Conservation (phyloP, 2,888 invertebrate genomes). For the Siphonodentalium dalli region DNA sequence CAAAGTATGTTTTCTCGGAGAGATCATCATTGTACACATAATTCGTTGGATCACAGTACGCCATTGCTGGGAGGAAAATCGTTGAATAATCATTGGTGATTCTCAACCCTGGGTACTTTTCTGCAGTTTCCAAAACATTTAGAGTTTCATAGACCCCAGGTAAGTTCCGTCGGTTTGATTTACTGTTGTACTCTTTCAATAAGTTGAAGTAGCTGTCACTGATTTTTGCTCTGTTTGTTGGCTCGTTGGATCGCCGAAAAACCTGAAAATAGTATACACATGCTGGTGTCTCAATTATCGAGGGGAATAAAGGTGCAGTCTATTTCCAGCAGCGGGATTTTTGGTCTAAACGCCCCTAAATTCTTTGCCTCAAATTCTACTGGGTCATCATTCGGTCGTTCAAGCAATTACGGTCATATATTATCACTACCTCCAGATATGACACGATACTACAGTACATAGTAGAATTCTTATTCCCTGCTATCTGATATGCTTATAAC, state of each 20-base stretch:
- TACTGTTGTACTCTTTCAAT: conserved; percentile 63
- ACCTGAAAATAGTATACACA: conserved; percentile 37
- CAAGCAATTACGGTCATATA: too few relatives aligned
- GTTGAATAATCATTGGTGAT: conserved; percentile 64
- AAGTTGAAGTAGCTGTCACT: conserved; percentile 64
- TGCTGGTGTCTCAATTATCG: neutral
- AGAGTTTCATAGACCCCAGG: conserved; percentile 56
- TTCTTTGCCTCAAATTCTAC: too few relatives aligned
- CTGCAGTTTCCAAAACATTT: conserved; percentile 52
- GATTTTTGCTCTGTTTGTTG: conserved; percentile 45
- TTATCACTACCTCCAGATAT: too few relatives aligned
- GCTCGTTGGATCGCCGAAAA: conserved; percentile 63
- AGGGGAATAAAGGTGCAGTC: neutral
- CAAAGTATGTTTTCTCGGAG: conserved; percentile 63
- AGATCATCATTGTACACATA: conserved; percentile 65
- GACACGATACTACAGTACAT: too few relatives aligned
- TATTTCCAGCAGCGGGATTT: neutral
- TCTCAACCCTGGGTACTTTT: conserved; percentile 55
- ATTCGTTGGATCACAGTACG: conserved; percentile 65
- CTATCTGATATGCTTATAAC: too few relatives aligned
- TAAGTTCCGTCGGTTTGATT: conserved; percentile 41
- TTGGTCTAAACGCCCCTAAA: too few relatives aligned
- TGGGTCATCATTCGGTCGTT: too few relatives aligned
- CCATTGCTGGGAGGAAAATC: conserved; percentile 64
- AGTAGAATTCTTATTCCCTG: too few relatives aligned